phyloP scores from a whole-genome alignment of 2,113 vertebrate species.

The Sclerurus mexicanus region DNA sequence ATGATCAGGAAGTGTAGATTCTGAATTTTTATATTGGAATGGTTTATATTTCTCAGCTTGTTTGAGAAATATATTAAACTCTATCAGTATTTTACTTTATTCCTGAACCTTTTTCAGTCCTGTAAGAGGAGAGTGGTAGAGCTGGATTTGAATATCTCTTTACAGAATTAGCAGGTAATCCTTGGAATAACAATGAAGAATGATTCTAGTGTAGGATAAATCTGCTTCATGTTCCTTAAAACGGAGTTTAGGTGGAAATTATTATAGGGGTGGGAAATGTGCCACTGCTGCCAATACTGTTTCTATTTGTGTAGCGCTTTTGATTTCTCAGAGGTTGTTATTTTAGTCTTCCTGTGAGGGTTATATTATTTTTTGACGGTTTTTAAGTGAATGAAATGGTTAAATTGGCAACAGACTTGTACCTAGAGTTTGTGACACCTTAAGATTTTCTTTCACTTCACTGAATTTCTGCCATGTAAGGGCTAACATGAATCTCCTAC shows the following conservation, averaged over 20 bases:
- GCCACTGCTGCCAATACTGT: background rate
- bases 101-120: background rate
- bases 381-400: background rate
- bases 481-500: rapidly evolving
- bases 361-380: background rate
- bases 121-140: background rate
- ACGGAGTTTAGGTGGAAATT: background rate
- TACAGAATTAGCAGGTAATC: background rate
- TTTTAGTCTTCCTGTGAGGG: background rate
- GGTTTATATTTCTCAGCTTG: background rate
- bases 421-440: background rate
- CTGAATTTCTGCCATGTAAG: background rate
- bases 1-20: background rate
- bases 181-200: background rate
- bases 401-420: background rate
- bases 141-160: background rate
- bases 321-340: background rate
- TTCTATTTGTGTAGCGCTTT: background rate
- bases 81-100: background rate
- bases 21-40: background rate
- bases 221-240: background rate
- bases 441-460: background rate
- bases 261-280: background rate
- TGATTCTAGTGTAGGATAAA: background rate
- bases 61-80: background rate